Evolutionary conservation across 2,888 invertebrate species (phyloP), one percentile per base, ranked within the genome.

Genomic region (Cataglyphis livida): DNA sequence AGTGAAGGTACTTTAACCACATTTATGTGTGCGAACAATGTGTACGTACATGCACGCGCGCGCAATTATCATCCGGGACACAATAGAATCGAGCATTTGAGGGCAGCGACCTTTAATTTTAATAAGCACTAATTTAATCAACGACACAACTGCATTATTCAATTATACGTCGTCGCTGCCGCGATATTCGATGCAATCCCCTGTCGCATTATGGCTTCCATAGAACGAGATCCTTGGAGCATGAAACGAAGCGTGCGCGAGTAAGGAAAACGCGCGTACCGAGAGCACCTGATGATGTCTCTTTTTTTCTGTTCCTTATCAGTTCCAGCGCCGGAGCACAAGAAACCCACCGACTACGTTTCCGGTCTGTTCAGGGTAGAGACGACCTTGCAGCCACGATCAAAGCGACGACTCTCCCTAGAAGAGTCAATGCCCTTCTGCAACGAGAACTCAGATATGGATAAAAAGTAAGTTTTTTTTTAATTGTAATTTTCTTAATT

Each of bases 281-380:
- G 59, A 66, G 74, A 73, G 65, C 44, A 61, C 61, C 48, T 83
- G 82, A 88, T 75, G 61, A 87, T 88, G 59, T 79, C 41, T 44
- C 54, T 44, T 78, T 71, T 73, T 78, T 82, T 86, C 21, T 78
- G 79, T 83, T 83, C 85, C 66, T 84, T 88, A 87, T 76, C 93
- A 96, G 96, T 96, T 93, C 96, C 96, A 92, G 96, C 96, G 84
- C 96, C 96, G 57, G 96, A 96, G 91, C 96, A 96, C 91, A 97
- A 96, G 93, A 96, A 96, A 90, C 96, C 96, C 64, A 96, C 96
- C 86, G 96, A 97, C 93, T 97, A 96, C 93, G 96, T 97, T 90
- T 95, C 95, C 89, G 97, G 96, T 74, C 93, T 97, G 86, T 97
- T 97, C 93, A 95, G 95, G 91, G 95, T 96, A 86, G 96, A 96